Evolutionary conservation across 2,113 vertebrate genomes (phyloP).

Genomic region (Hipposideros armiger): DNA sequence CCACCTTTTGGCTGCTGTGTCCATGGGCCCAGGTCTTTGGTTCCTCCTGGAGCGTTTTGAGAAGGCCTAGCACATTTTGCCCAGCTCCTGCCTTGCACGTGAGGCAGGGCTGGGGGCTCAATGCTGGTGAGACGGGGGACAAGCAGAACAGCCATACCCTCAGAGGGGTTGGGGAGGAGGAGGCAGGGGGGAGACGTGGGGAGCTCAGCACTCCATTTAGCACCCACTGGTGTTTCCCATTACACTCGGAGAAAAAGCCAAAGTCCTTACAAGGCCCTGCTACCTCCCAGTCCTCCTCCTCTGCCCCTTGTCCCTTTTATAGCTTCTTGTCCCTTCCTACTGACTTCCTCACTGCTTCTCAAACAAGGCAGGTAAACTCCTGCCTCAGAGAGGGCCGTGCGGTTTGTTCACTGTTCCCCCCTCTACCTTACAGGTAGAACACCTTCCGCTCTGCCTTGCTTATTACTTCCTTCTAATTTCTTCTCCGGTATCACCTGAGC

Average conservation of each 20-base stretch:
- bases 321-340: background rate
- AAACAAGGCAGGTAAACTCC: background rate
- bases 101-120: background rate
- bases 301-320: too few species aligned
- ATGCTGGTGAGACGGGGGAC: background rate
- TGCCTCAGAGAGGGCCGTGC: background rate
- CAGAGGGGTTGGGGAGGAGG: background rate
- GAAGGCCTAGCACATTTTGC: background rate
- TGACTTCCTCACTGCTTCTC: background rate
- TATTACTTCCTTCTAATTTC: background rate
- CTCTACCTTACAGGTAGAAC: too few species aligned
- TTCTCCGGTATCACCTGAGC: background rate
- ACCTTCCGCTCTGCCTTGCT: background rate
- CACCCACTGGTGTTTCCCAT: background rate
- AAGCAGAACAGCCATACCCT: background rate
- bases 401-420: background rate
- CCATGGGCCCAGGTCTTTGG: background rate
- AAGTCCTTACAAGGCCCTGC: background rate
- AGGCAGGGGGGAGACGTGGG: background rate
- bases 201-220: background rate
- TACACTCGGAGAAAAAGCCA: background rate
- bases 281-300: background rate
- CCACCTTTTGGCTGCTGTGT: background rate
- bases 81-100: background rate
- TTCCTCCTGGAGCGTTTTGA: background rate